Evolutionary conservation across 2,888 invertebrate genomes (phyloP).

Genomic region (Poecilus cupreus): DNA sequence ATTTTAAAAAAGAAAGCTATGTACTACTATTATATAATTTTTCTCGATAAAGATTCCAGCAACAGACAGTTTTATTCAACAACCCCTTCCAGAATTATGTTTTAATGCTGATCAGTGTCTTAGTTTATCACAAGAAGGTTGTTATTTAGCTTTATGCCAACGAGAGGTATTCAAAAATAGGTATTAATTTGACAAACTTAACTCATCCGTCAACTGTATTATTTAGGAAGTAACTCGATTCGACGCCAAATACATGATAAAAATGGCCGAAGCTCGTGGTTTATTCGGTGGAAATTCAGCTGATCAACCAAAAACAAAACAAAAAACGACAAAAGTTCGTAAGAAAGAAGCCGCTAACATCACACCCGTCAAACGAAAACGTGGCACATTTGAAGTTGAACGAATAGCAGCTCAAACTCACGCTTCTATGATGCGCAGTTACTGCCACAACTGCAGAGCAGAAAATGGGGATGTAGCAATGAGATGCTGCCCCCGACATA

Average conservation of each 20-base stretch:
- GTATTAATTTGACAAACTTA: background rate
- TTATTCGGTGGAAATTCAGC: slow-evolving; percentile 78
- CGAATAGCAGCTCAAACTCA: slow-evolving; percentile 81
- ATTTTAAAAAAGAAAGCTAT: background rate
- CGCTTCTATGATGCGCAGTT: slow-evolving; percentile 76
- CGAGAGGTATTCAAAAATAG: slow-evolving; percentile 8
- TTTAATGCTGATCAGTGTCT: slow-evolving; percentile 74
- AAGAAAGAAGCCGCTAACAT: slow-evolving; percentile 58
- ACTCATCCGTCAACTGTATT: too few relatives aligned
- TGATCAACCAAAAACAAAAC: slow-evolving; percentile 70
- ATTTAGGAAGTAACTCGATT: slow-evolving; percentile 82
- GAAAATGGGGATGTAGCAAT: slow-evolving; percentile 38
- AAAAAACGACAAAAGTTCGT: slow-evolving; percentile 69
- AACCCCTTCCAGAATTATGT: slow-evolving; percentile 77
- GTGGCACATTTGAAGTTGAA: slow-evolving; percentile 74
- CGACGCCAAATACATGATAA: slow-evolving; percentile 89
- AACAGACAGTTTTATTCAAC: slow-evolving; percentile 82
- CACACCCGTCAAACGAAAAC: slow-evolving; percentile 42
- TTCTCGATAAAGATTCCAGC: slow-evolving; percentile 77
- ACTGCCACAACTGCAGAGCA: slow-evolving; percentile 62
- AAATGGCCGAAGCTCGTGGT: slow-evolving; percentile 87
- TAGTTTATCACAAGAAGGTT: slow-evolving; percentile 75
- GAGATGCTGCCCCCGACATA: slow-evolving; percentile 40
- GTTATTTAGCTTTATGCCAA: slow-evolving; percentile 80
- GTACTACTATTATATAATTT: slow-evolving; percentile 11